Percentiles rank a stretch among this genome's conserved stretches.
These are phyloP conservation scores for Rhamnusium bicolor DNA, from an alignment of 2,888 invertebrate species.

Conservation along the genomic window DNA sequence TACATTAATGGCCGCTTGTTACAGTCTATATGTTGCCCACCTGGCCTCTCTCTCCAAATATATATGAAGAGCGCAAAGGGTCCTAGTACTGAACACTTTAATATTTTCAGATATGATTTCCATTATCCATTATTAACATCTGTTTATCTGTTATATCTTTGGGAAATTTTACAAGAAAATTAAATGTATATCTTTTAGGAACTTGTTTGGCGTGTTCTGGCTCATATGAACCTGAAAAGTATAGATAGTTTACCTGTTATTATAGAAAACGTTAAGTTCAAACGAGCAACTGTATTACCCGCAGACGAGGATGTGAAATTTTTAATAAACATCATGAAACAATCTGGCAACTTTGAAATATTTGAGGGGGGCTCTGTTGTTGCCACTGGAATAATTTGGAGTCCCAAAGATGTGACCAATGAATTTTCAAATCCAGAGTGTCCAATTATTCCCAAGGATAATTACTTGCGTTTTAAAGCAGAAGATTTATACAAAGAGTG, in stretches of 20 bases:
- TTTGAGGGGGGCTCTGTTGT: slow-evolving; percentile 78
- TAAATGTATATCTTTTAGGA: slow-evolving; percentile 59
- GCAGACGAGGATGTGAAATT: slow-evolving; percentile 64
- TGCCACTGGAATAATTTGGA: slow-evolving; percentile 78
- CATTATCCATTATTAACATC: no score
- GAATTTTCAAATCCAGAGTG: slow-evolving; percentile 37
- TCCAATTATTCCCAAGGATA: slow-evolving; percentile 14
- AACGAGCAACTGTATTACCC: slow-evolving; percentile 74
- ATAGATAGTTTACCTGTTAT: slow-evolving; percentile 72
- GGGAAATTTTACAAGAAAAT: no score
- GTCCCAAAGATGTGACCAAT: slow-evolving; percentile 70
- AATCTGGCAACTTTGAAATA: slow-evolving; percentile 61
- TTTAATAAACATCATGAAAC: slow-evolving; percentile 56
- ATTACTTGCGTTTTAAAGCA: slow-evolving; percentile 33
- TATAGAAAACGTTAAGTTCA: slow-evolving; percentile 75
- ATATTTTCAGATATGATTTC: no score
- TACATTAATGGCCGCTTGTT: no score
- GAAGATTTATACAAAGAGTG: slow-evolving; percentile 70
- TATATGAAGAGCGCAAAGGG: no score
- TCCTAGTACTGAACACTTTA: no score
- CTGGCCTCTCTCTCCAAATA: no score
- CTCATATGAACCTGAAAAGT: slow-evolving; percentile 67
- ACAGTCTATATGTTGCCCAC: no score
- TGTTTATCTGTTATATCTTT: no score
- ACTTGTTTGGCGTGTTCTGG: slow-evolving; percentile 73